Evolutionary conservation across 2,888 invertebrate species (phyloP).

Genomic region (Seira musarum): DNA sequence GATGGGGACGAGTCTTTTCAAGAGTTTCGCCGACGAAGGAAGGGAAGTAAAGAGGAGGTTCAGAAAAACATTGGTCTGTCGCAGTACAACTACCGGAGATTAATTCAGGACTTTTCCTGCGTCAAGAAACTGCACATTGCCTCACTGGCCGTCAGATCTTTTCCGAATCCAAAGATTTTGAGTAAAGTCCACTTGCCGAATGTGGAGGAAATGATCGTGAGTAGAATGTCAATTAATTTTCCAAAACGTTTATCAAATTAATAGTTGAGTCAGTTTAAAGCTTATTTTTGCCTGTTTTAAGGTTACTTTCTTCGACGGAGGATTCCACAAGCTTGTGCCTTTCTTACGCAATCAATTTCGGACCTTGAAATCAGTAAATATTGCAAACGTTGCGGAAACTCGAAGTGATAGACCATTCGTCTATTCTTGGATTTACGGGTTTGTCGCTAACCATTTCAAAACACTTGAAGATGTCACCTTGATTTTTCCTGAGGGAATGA

Average conservation of each 20-base stretch:
- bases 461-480: slow-evolving; percentile 19
- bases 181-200: slow-evolving; percentile 10
- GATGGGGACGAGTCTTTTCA: neutral
- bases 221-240: neutral
- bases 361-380: slow-evolving; percentile 17
- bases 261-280: neutral
- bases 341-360: slow-evolving; percentile 31
- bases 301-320: slow-evolving; percentile 25
- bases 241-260: no score
- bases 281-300: neutral
- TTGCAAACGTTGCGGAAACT: slow-evolving; percentile 30
- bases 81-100: neutral
- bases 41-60: neutral
- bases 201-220: slow-evolving; percentile 32
- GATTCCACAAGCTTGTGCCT: slow-evolving; percentile 26
- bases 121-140: slow-evolving; percentile 28
- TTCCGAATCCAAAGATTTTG: neutral
- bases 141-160: slow-evolving; percentile 24
- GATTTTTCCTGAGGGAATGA: slow-evolving; percentile 18
- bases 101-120: slow-evolving; percentile 14
- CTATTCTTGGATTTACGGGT: slow-evolving; percentile 32
- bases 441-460: slow-evolving; percentile 24
- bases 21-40: no score
- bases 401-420: slow-evolving; percentile 20
- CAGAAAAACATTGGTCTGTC: slow-evolving; percentile 17